A percentile compares a stretch with the other conserved stretches of the same genome.
phyloP scores from a whole-genome alignment of 2,888 invertebrate genomes.

The Copidosoma aretas region DNA sequence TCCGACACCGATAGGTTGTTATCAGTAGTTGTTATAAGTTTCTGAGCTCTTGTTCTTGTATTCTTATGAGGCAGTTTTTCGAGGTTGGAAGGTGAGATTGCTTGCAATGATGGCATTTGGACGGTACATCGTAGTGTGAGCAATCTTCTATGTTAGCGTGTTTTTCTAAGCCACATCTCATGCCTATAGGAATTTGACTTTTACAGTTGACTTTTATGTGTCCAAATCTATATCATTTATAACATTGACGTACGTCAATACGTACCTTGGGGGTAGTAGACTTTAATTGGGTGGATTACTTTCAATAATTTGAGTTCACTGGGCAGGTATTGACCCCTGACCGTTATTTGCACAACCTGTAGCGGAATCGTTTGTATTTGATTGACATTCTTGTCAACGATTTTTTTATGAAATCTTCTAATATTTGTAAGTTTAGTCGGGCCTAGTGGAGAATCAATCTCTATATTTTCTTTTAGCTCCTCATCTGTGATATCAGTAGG shows the following conservation, averaged over 20 bases:
- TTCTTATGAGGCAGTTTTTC: slow-evolving; percentile 2
- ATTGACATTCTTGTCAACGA: neutral
- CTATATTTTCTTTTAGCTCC: no score
- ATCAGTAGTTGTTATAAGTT: neutral
- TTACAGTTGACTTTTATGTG: slow-evolving; percentile 9
- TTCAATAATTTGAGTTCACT: neutral
- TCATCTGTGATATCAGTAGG: no score
- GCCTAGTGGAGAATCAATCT: no score
- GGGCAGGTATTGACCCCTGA: neutral
- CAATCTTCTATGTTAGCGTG: neutral
- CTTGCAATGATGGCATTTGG: neutral
- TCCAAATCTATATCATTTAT: slow-evolving; percentile 5
- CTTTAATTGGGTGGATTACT: slow-evolving; percentile 5
- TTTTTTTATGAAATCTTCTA: slow-evolving; percentile 1
- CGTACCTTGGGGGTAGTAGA: slow-evolving; percentile 3
- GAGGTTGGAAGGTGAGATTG: neutral
- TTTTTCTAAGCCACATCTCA: slow-evolving; percentile 3
- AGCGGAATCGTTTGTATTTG: neutral
- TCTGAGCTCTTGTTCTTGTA: neutral
- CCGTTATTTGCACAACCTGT: neutral
- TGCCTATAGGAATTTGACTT: neutral
- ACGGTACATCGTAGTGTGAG: neutral
- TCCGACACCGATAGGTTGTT: neutral
- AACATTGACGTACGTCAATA: slow-evolving; percentile 14
- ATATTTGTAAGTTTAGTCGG: neutral